Conservation (phyloP, 2,888 invertebrate genomes). For the Drosophila mettleri region DNA sequence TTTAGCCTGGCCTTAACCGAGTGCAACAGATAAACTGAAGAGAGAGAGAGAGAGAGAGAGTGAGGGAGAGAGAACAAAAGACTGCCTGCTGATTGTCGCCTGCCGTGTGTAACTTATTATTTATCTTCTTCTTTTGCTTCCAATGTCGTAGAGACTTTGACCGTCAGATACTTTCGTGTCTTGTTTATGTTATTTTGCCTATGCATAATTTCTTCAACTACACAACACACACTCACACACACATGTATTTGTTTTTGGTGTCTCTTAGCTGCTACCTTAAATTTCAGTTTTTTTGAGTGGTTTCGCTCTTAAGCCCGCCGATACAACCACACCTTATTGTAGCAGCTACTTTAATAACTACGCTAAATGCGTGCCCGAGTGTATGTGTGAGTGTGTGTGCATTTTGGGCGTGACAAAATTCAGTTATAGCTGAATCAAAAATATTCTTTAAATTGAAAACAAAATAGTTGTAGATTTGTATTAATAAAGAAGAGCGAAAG, state of each 20-base stretch:
- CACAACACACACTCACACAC: constrained; percentile 25
- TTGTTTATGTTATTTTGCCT: constrained; percentile 18
- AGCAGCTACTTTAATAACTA: constrained; percentile 23
- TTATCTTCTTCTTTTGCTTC: constrained; percentile 5
- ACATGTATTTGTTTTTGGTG: constrained; percentile 6
- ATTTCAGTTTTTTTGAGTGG: constrained; percentile 24
- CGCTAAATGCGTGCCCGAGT: background rate
- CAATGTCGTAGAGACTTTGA: constrained; percentile 50
- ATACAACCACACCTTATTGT: constrained; percentile 76
- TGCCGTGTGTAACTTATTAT: constrained; percentile 6
- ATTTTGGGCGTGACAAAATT: constrained; percentile 60
- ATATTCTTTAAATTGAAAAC: background rate
- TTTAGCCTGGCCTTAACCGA: constrained; percentile 13
- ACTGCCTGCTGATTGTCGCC: background rate
- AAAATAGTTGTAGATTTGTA: too few relatives aligned
- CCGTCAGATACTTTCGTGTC: constrained; percentile 44
- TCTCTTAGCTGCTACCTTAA: constrained; percentile 60
- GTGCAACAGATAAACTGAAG: constrained; percentile 44
- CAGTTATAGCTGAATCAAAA: constrained; percentile 3
- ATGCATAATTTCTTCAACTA: constrained; percentile 14
- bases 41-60: background rate
- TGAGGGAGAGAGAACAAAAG: background rate
- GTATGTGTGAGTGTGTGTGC: constrained; percentile 1
- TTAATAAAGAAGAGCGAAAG: background rate
- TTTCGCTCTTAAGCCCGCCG: constrained; percentile 63